Conservation (phyloP, 2,888 invertebrate genomes). For the Pristionchus exspectatus region DNA sequence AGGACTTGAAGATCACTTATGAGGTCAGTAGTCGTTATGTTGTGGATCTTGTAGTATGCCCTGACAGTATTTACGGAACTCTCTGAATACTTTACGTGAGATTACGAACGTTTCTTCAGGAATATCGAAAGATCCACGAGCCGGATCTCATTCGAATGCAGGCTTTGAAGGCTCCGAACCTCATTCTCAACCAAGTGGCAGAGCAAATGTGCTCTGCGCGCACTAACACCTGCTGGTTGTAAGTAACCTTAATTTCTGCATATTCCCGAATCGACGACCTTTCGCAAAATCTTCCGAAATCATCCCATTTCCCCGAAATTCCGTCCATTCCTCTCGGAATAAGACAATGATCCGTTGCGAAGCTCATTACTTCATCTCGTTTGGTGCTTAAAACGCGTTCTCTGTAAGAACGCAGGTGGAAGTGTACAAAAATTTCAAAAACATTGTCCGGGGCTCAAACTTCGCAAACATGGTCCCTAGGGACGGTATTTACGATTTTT, state of each 20-base stretch:
- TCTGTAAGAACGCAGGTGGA: too few species aligned
- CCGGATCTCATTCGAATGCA: slow-evolving; percentile 26
- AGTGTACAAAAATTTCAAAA: too few species aligned
- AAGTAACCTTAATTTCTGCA: not conserved
- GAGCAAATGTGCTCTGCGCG: slow-evolving; percentile 40
- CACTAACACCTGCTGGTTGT: slow-evolving; percentile 36
- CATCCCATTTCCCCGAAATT: not conserved
- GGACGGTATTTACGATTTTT: too few species aligned
- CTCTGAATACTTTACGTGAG: too few species aligned
- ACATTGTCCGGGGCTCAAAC: too few species aligned
- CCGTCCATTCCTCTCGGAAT: not conserved
- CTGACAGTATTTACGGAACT: too few species aligned
- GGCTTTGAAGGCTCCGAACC: slow-evolving; percentile 26
- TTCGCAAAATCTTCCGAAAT: not conserved
- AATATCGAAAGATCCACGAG: slow-evolving; percentile 12
- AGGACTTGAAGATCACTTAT: slow-evolving; percentile 30
- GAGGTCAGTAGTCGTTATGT: not conserved
- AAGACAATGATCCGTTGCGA: not conserved
- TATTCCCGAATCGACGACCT: not conserved
- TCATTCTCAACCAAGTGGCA: slow-evolving; percentile 46
- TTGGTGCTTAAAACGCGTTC: too few species aligned
- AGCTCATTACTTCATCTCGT: not conserved
- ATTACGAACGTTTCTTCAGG: not conserved
- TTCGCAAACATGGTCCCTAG: too few species aligned
- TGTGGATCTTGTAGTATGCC: not conserved